Percentiles rank a stretch among this genome's conserved stretches.
Evolutionary conservation across 2,797 vertebrate species (phyloP).

Genomic region (Enteromius fasciolatus): DNA sequence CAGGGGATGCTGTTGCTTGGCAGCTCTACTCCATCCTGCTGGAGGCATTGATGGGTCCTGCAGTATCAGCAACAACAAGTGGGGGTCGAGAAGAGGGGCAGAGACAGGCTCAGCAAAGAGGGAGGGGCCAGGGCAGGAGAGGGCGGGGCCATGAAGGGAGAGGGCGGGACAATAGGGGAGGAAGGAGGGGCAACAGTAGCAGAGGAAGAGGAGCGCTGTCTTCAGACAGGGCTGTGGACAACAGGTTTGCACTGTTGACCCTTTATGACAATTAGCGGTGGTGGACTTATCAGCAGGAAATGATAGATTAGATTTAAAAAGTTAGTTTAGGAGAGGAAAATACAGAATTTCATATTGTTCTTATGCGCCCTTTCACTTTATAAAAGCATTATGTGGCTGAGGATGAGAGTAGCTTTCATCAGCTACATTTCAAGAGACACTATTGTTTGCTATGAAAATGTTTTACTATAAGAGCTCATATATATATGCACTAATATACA

Average conservation of each 20-base stretch:
- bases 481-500: background rate
- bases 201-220: constrained; percentile 36
- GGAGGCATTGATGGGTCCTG: constrained; percentile 55
- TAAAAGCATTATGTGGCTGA: background rate
- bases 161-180: constrained; percentile 21
- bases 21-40: constrained; percentile 72
- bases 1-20: constrained; percentile 51
- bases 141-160: constrained; percentile 37
- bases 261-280: constrained; percentile 57
- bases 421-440: background rate
- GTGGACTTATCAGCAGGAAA: constrained; percentile 42
- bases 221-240: constrained; percentile 62
- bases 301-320: background rate
- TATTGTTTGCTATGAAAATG: background rate
- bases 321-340: constrained; percentile 49
- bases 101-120: constrained; percentile 24
- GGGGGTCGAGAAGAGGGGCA: constrained; percentile 43
- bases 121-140: constrained; percentile 52
- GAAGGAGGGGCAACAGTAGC: constrained; percentile 29
- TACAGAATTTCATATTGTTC: background rate
- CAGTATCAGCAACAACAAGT: constrained; percentile 40
- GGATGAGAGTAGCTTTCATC: background rate
- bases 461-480: background rate
- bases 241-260: constrained; percentile 75
- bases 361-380: background rate